Evolutionary conservation across 2,113 vertebrate genomes (phyloP).

Genomic region (Cnemophilus loriae): DNA sequence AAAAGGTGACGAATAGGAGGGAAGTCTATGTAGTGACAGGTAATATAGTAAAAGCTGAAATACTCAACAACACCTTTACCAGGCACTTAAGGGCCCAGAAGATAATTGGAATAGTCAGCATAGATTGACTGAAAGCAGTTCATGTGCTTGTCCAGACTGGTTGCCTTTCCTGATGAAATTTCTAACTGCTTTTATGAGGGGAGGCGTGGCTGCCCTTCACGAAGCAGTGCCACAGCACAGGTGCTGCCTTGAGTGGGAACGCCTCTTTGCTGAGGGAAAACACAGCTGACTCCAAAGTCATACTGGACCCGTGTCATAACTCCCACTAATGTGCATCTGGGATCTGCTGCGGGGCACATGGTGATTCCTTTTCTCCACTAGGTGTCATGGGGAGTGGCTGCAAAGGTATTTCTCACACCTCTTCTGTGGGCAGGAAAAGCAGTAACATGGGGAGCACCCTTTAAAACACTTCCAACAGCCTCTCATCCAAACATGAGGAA

Average conservation of each 20-base stretch:
- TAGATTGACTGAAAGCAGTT: background rate
- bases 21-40: background rate
- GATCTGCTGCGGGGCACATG: background rate
- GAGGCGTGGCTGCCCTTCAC: background rate
- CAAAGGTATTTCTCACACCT: background rate
- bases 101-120: background rate
- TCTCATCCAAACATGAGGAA: background rate
- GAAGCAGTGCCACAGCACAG: background rate
- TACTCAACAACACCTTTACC: background rate
- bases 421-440: background rate
- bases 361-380: background rate
- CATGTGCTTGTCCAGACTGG: background rate
- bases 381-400: background rate
- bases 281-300: background rate
- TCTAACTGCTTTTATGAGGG: background rate
- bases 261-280: background rate
- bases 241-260: background rate
- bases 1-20: background rate
- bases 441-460: background rate
- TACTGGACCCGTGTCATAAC: background rate
- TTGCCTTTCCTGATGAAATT: background rate
- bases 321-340: background rate
- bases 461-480: background rate
- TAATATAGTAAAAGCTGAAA: background rate
- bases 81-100: background rate